Base-by-base conservation (phyloP, 1,140 invertebrate species). In the Liolophura sinensis region DNA sequence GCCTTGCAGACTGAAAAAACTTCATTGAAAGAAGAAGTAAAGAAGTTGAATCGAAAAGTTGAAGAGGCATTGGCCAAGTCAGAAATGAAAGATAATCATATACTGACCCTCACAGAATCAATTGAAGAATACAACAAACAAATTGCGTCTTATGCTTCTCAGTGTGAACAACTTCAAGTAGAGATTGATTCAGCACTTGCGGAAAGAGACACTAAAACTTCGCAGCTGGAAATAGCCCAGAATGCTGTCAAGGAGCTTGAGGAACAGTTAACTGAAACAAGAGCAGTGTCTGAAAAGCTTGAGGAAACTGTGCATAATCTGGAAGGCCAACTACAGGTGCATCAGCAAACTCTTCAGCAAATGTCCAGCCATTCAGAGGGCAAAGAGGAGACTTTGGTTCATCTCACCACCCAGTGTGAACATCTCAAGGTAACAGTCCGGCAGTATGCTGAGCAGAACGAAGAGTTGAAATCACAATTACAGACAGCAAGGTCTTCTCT, bases 21-120 rank as follows among this genome's bases (percentile, higher is more conserved):
- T 20, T 24, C 51, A 11, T 62, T 78, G 57, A 67, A 73, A 51
- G 68, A 73, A 52, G 65, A 73, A 60, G 67, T 78, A 4, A 65
- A 66, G 31, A 66, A 74, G 20, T 62, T 78, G 20, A 60, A 47
- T 47, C 60, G 64, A n/a, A 69, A 61, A 57, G 46, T 72, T 20
- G 54, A 64, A 48, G 47, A 66, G 4, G 51, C 47, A 50, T 51
- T 9, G 3, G 31, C 31, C 9, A 40, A 40, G 31, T 40, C 31
- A 54, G 51, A 54, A 12, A 24, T 20, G 51, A 24, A n/a, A 54
- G 51, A 54, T n/a, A 24, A 20, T 54, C 24, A 54, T 1, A 54
- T 20, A 54, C 12, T 20, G 51, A n/a, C 18, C 7, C 51, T 54
- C 24, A 20, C 12, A 12, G 51, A 54, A 20, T 54, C 24, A 54